Evolutionary conservation across 30 jellyfish, hydroid and myxozoan genomes (phyloP).

Genomic region (Turritopsis dohrnii): DNA sequence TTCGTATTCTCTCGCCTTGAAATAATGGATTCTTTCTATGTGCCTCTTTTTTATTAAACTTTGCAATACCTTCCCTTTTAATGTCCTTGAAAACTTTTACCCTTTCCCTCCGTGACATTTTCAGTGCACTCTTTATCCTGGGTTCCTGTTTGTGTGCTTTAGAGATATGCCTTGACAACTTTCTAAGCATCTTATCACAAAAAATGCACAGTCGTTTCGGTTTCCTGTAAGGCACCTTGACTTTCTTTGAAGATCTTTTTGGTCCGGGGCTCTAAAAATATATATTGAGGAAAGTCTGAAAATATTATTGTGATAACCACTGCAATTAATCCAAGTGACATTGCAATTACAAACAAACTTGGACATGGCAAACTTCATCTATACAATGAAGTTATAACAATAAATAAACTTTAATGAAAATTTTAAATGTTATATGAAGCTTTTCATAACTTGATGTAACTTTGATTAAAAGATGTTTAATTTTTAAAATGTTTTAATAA

Average conservation of each 20-base stretch:
- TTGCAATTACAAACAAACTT: too few species aligned
- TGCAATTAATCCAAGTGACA: neutral
- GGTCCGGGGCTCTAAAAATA: neutral
- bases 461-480: neutral
- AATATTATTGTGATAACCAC: neutral
- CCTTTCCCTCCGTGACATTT: neutral
- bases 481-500: too few species aligned
- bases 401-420: neutral
- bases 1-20: constrained; percentile 17
- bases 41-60: constrained; percentile 14
- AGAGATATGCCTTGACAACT: neutral
- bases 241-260: neutral
- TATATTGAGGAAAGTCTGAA: neutral
- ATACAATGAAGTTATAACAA: neutral
- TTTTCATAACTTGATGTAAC: neutral
- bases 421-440: neutral
- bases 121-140: neutral
- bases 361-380: neutral
- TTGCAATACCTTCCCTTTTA: neutral
- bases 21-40: neutral
- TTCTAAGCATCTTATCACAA: neutral
- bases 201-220: neutral
- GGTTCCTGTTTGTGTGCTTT: neutral
- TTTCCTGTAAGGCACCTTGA: constrained; percentile 4
- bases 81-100: neutral